Base-by-base conservation (phyloP, 1,140 invertebrate genomes). In the Mya arenaria region DNA sequence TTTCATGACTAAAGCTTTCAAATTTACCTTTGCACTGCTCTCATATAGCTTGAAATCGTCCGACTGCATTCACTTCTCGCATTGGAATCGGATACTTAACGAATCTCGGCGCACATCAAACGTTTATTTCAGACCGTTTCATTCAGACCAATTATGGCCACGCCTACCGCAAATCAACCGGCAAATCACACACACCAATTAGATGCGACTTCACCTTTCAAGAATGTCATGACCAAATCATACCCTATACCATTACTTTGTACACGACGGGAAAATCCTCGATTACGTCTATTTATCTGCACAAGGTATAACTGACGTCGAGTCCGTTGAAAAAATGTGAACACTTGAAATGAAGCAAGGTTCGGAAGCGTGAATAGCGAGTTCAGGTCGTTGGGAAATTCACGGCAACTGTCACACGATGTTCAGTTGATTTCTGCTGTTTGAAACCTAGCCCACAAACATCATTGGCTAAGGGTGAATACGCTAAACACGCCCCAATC, bases 391-490 rank as follows among this genome's bases (percentile, higher is more conserved):
- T 6, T 48, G 75, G 5, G 30, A 68, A 10, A 0, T 68, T 0
- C 32, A 68, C 56, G 75, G 65, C 17, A 39, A 36, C n/a, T 13
- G 15, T 4, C 58, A 60, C 30, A 56, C 74, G 2, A 25, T 41
- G 1, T 75, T 75, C 52, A 48, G 36, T 32, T 56, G 73, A 25
- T 75, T 5, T 23, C 23, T 75, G 23, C 32, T 75, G 23, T 75
- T 41, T 23, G 66, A 71, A 71, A 71, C 66, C 28, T 37, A 71
- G n/a, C n/a, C n/a, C n/a, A n/a, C n/a, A n/a, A n/a, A n/a, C n/a
- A n/a, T n/a, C n/a, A n/a, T n/a, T n/a, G n/a, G n/a, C n/a, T n/a
- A n/a, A n/a, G n/a, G n/a, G n/a, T n/a, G n/a, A n/a, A n/a, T n/a
- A n/a, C n/a, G n/a, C n/a, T n/a, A n/a, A n/a, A n/a, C n/a, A n/a